Conservation (phyloP, 2,113 vertebrate species). For the Ovis canadensis region DNA sequence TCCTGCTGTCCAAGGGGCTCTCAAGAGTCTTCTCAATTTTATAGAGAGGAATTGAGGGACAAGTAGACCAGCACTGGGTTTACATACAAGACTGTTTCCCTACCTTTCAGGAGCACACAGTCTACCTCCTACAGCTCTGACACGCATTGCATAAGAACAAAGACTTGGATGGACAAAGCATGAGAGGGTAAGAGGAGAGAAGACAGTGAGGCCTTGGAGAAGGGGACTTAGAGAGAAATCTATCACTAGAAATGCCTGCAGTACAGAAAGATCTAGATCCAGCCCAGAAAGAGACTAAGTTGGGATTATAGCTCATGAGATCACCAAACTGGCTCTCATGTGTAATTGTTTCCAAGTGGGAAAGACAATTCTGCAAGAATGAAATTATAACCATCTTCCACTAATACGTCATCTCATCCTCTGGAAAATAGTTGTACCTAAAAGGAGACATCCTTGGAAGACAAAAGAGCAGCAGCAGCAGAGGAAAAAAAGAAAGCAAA, state of each 20-base stretch:
- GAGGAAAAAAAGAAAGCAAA: neutral
- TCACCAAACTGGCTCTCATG: conserved; percentile 60
- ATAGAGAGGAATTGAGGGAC: neutral
- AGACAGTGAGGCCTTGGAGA: neutral
- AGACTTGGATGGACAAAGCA: neutral
- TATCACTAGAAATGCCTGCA: conserved; percentile 31
- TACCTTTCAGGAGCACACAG: neutral
- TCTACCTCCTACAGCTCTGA: neutral
- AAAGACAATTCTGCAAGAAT: conserved; percentile 60
- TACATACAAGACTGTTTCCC: neutral
- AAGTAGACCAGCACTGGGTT: neutral
- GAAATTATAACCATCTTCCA: conserved; percentile 69
- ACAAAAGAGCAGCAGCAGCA: neutral
- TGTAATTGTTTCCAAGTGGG: conserved; percentile 72
- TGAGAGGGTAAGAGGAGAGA: neutral
- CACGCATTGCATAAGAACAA: neutral
- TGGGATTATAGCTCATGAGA: conserved; percentile 63
- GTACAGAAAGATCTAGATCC: conserved; percentile 34
- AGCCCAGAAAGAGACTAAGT: conserved; percentile 16
- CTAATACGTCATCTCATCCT: conserved; percentile 62
- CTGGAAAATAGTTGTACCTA: conserved; percentile 67
- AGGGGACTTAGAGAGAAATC: neutral
- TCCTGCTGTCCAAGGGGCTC: neutral
- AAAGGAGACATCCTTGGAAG: conserved; percentile 54
- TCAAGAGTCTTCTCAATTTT: neutral